Evolutionary conservation across 2,113 vertebrate genomes (phyloP).

Genomic region (Oreotrochilus melanogaster): DNA sequence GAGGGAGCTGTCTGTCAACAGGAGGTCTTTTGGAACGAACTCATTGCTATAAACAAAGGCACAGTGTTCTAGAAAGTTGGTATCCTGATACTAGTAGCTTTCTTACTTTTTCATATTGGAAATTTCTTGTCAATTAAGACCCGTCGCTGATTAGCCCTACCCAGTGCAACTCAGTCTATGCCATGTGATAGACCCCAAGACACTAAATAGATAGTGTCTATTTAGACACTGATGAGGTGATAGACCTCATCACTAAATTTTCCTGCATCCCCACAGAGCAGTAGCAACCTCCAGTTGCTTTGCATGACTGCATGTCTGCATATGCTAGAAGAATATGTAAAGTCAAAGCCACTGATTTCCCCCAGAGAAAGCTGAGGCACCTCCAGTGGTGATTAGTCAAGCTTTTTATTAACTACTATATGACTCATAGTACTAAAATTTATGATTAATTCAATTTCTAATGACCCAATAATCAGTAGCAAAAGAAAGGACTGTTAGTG

Average conservation of each 20-base stretch:
- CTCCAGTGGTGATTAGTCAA: neutral
- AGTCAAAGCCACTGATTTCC: neutral
- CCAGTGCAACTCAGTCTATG: neutral
- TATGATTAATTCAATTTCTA: neutral
- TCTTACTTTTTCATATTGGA: neutral
- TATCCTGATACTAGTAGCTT: neutral
- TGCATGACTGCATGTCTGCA: neutral
- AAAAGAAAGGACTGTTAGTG: neutral
- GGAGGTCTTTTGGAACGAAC: rapidly evolving
- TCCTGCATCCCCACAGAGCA: neutral
- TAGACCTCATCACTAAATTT: rapidly evolving
- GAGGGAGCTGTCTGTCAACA: neutral
- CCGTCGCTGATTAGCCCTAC: neutral
- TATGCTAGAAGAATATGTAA: neutral
- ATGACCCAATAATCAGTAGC: neutral
- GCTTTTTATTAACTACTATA: neutral
- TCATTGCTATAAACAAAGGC: neutral
- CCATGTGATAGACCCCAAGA: neutral
- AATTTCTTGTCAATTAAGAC: neutral
- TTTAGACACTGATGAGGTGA: no score
- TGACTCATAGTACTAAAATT: neutral
- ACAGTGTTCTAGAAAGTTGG: neutral
- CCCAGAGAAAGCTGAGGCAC: neutral
- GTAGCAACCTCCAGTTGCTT: neutral
- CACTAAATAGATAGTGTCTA: no score